A percentile compares a stretch with the other conserved stretches of the same genome.
Conservation (phyloP, 2,113 vertebrate species). For the Sceloporus tristichus region DNA sequence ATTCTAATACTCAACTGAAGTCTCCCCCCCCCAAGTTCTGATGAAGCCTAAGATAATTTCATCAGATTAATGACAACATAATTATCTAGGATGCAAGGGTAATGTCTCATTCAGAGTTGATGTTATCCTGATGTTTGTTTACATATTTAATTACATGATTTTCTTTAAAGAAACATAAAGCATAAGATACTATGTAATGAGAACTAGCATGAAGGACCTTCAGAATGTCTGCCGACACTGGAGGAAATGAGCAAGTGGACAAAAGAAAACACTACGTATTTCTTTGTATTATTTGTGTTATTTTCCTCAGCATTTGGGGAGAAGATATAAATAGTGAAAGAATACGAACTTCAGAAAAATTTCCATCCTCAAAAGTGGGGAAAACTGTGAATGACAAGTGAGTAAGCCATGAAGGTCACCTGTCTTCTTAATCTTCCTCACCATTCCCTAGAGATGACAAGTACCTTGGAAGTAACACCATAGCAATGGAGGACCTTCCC, state of each 20-base stretch:
- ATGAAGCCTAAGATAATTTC: not conserved
- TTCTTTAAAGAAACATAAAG: no score
- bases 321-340: conserved; percentile 14
- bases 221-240: conserved; percentile 16
- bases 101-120: not conserved
- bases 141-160: no score
- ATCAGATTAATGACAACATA: not conserved
- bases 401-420: not conserved
- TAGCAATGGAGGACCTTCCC: no score
- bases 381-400: not conserved
- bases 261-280: not conserved
- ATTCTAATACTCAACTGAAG: not conserved
- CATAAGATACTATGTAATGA: not conserved
- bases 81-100: not conserved
- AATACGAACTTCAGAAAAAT: conserved; percentile 40
- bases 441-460: conserved; percentile 23
- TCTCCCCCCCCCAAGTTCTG: not conserved
- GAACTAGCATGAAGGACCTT: not conserved
- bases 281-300: not conserved
- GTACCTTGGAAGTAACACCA: no score
- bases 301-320: conserved; percentile 44
- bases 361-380: not conserved
- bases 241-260: conserved; percentile 67
- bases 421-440: no score
- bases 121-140: not conserved